Percentiles rank a stretch among this genome's conserved stretches.
These are phyloP conservation scores for Melieria crassipennis DNA, from an alignment of 2,888 invertebrate species.

Conservation along the genomic window DNA sequence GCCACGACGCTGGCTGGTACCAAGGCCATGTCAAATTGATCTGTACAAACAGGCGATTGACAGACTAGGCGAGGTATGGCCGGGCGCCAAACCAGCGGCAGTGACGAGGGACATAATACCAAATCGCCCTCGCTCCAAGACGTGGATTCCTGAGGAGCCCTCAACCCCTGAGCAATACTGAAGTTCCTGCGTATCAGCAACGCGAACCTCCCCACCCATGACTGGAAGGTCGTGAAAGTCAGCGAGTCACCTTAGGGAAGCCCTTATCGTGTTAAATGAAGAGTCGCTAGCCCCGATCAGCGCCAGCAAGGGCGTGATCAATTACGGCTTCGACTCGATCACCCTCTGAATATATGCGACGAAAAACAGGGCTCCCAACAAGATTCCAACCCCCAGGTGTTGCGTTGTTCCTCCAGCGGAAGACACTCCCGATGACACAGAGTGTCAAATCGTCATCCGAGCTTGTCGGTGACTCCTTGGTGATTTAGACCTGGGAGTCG, in stretches of 20 bases:
- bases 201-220: too few relatives aligned
- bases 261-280: too few relatives aligned
- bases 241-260: too few relatives aligned
- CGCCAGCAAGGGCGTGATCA: too few relatives aligned
- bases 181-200: background rate
- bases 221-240: too few relatives aligned
- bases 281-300: too few relatives aligned
- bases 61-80: constrained; percentile 25
- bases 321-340: too few relatives aligned
- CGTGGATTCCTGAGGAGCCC: background rate
- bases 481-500: background rate
- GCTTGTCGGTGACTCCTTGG: background rate
- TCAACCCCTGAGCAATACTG: background rate
- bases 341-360: background rate
- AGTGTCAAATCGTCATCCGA: background rate
- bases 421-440: background rate
- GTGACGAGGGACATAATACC: background rate
- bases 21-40: constrained; percentile 22
- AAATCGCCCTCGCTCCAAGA: background rate
- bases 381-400: background rate
- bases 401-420: background rate
- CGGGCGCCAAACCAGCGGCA: constrained; percentile 15
- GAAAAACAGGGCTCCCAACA: background rate
- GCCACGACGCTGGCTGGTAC: constrained; percentile 26
- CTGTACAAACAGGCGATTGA: constrained; percentile 28